Conservation (phyloP, 2,888 invertebrate species). For the Caenorhabditis sp. region DNA sequence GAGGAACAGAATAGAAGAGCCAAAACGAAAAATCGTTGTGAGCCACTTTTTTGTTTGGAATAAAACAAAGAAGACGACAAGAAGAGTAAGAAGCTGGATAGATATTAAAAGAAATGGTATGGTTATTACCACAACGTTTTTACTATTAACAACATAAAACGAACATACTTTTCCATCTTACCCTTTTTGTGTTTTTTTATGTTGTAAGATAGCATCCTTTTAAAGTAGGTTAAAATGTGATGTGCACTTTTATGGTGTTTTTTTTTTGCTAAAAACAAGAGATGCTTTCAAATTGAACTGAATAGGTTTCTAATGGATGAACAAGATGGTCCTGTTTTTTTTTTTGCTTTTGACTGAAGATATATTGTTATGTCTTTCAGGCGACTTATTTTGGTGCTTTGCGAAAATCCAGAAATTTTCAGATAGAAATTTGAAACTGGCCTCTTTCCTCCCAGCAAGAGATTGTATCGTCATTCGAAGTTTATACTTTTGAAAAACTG, state of each 20-base stretch:
- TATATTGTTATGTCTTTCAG: neutral
- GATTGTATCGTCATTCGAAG: too few relatives aligned
- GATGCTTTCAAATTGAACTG: neutral
- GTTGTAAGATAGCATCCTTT: neutral
- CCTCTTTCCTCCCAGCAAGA: too few relatives aligned
- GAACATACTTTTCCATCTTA: neutral
- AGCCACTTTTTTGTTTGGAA: neutral
- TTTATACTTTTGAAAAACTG: too few relatives aligned
- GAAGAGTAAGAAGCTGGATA: neutral
- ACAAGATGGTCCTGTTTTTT: neutral
- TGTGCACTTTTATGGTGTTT: neutral
- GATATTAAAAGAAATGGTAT: neutral
- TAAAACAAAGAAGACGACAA: neutral
- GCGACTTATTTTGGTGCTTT: neutral
- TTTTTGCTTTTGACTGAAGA: too few relatives aligned
- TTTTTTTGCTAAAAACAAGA: neutral
- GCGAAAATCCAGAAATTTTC: too few relatives aligned
- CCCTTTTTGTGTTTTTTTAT: neutral
- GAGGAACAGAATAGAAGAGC: neutral
- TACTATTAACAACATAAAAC: neutral
- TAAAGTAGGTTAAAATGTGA: neutral
- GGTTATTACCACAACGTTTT: neutral
- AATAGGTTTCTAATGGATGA: neutral
- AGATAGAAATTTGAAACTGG: too few relatives aligned
- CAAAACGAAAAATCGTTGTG: neutral